Percentiles rank a stretch among this genome's conserved stretches.
phyloP scores from a whole-genome alignment of 2,888 invertebrate genomes.

The Lithophane ornitopus region DNA sequence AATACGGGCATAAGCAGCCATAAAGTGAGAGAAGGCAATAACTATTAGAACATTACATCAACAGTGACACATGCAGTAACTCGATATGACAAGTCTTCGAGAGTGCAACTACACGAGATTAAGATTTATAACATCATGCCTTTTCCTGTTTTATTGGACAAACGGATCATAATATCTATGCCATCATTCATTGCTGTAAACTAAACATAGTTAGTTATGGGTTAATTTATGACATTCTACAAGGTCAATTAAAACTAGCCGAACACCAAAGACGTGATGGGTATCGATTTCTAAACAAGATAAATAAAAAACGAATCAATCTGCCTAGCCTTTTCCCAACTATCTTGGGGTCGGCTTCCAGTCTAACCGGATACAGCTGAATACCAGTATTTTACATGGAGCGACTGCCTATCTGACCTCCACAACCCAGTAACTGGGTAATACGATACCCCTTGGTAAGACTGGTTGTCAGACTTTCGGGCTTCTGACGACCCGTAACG shows the following conservation, averaged over 20 bases:
- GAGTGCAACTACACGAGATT: not conserved
- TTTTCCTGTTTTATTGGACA: not conserved
- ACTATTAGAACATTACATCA: conserved; percentile 13
- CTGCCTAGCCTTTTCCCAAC: no score
- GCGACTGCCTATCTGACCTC: no score
- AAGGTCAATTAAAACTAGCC: not conserved
- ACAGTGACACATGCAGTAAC: conserved; percentile 25
- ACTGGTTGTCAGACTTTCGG: no score
- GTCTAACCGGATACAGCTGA: no score
- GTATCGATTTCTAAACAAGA: not conserved
- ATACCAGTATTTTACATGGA: no score
- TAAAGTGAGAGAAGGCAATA: conserved; percentile 1
- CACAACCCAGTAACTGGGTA: no score
- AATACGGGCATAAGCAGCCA: not conserved
- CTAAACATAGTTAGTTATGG: no score
- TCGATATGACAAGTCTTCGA: conserved; percentile 4
- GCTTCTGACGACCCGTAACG: no score
- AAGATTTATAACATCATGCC: not conserved
- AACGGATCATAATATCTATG: not conserved
- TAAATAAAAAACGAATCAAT: not conserved
- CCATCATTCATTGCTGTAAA: conserved; percentile 3
- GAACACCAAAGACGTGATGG: no score
- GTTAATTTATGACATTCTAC: not conserved
- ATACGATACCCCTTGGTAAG: no score
- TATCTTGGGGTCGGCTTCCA: no score